These are phyloP conservation scores for Sebastes itinus DNA, from an alignment of 2,797 vertebrate species.

Conservation along the genomic window DNA sequence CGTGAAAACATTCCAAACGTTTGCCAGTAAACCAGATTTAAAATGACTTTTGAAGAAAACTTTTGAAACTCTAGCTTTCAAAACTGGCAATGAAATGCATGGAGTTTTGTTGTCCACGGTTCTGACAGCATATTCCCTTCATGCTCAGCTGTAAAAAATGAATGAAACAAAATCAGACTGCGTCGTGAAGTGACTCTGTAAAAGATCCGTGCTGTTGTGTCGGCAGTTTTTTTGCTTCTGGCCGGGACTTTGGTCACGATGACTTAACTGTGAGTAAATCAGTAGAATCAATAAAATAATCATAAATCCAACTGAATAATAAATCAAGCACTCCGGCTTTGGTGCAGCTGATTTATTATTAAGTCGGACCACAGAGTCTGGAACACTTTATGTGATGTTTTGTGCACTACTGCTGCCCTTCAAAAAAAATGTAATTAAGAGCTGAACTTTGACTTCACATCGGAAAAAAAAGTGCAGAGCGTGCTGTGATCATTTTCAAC, in stretches of 20 bases:
- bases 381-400: neutral
- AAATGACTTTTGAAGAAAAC: neutral
- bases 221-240: constrained; percentile 16
- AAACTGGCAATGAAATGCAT: neutral
- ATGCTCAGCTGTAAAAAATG: neutral
- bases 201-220: neutral
- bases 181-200: neutral
- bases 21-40: neutral
- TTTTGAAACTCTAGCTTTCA: neutral
- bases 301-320: constrained; percentile 47
- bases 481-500: neutral
- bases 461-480: neutral
- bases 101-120: neutral
- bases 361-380: neutral
- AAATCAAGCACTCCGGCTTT: constrained; percentile 1
- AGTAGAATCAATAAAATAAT: constrained; percentile 55
- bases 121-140: neutral
- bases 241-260: neutral
- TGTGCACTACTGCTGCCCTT: neutral
- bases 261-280: constrained; percentile 42
- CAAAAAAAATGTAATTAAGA: neutral
- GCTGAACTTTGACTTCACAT: neutral
- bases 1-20: neutral
- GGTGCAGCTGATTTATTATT: constrained; percentile 9
- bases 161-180: neutral